Conservation (phyloP, 2,888 invertebrate species). For the Osmoderma eremita region DNA sequence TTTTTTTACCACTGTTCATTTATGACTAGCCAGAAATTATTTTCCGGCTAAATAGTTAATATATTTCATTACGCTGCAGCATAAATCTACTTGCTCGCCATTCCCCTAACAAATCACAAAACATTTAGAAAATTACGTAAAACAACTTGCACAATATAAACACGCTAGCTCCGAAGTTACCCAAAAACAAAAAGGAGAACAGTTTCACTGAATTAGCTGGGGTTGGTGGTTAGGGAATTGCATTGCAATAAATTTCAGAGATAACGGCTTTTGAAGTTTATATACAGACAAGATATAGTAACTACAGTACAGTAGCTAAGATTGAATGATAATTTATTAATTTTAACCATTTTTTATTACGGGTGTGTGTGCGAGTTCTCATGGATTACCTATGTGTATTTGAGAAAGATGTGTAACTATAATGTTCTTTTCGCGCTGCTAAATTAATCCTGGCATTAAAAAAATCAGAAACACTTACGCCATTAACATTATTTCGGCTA, state of each 20-base stretch:
- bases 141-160: conserved; percentile 13
- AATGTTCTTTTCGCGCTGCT: not conserved
- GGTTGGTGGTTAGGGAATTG: conserved; percentile 18
- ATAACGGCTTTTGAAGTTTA: conserved; percentile 28
- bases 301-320: no score
- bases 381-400: no score
- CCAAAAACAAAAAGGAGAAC: conserved; percentile 1
- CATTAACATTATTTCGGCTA: conserved; percentile 18
- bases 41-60: no score
- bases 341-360: conserved; percentile 23
- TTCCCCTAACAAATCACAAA: not conserved
- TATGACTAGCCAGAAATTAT: no score
- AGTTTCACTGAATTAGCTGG: not conserved
- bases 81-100: not conserved
- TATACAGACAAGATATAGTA: conserved; percentile 33
- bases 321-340: conserved; percentile 26
- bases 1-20: no score
- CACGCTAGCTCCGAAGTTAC: not conserved
- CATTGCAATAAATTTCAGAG: conserved; percentile 30
- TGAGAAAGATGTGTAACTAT: no score
- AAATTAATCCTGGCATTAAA: not conserved
- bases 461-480: conserved; percentile 8
- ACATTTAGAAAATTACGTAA: conserved; percentile 13
- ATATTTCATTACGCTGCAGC: no score
- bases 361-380: not conserved